A percentile compares a stretch with the other conserved stretches of the same genome.
Conservation (phyloP, 2,113 vertebrate species). For the Spermophilus dauricus region DNA sequence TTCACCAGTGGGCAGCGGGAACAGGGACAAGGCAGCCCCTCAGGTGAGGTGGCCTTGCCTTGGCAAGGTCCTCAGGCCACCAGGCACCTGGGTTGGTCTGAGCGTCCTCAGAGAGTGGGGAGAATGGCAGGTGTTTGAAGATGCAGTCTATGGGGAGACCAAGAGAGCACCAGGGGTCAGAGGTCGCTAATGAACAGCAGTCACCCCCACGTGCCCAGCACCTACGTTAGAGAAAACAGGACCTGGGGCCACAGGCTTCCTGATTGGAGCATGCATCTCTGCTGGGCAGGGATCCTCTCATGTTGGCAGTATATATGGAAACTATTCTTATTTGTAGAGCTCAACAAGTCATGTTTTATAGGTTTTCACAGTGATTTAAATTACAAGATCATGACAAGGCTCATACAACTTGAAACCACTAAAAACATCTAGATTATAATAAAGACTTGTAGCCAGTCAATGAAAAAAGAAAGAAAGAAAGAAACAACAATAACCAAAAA, state of each 20-base stretch:
- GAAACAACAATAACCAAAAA: background rate
- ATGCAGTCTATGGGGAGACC: background rate
- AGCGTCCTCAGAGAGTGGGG: too few species aligned
- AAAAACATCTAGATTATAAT: background rate
- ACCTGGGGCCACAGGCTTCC: background rate
- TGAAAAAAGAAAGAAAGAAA: background rate
- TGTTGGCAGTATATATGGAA: accelerated
- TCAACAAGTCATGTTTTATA: too few species aligned
- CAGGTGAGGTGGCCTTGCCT: too few species aligned
- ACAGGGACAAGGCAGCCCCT: background rate
- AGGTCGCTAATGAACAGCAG: background rate
- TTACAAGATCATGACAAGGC: accelerated
- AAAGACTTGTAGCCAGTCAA: background rate
- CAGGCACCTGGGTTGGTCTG: background rate
- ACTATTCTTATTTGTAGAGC: background rate
- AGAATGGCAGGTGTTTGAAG: background rate
- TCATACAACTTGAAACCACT: background rate
- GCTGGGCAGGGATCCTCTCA: background rate
- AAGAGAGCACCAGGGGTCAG: background rate
- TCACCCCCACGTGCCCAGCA: accelerated
- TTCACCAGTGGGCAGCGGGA: too few species aligned
- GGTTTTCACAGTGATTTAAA: background rate
- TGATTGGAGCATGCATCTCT: background rate
- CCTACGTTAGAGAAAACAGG: background rate
- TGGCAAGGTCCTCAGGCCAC: too few species aligned